Evolutionary conservation across 1,140 invertebrate genomes (phyloP), one percentile per base, ranked within the genome.

Genomic region (Drosophila guanche): DNA sequence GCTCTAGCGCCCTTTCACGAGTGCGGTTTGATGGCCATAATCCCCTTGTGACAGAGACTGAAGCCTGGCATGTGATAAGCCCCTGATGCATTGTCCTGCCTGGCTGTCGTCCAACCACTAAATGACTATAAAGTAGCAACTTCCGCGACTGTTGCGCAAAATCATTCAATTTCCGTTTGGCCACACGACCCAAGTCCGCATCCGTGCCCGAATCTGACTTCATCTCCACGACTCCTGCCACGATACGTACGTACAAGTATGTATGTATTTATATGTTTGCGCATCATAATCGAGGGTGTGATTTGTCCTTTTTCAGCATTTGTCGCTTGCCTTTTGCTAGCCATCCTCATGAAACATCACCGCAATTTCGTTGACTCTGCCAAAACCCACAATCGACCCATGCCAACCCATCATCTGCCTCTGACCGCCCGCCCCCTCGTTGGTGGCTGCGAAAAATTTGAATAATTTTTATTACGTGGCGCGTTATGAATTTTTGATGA

Each of bases 51-150:
- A 67, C 56, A 69, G 52, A 65, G 46, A 56, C 29, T 46, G 6
- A 20, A 46, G 46, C 16, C 40, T 37, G 27, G 40, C 27, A 58
- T 73, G 50, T 61, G 75, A 79, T 84, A 84, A 84, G 76, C 66
- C 42, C 41, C 27, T 59, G 73, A 69, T 73, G 68, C 79, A 83
- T 83, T 81, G 79, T 83, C 74, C 79, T 70, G 55, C 29, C n/a
- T 12, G 41, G 41, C 46, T 67, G 61, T 57, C 59, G 81, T 78
- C 76, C 88, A 86, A 90, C 86, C 86, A 90, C 86, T 86, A 90
- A 90, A 90, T 89, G 86, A 90, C 86, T 90, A 88, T 90, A 90
- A 90, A 90, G 79, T 83, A 90, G 86, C 88, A 83, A 90, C 86
- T 90, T 90, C 86, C 86, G 86, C 78, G 73, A 78, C 83, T 90